These are phyloP conservation scores for Rhopilema esculentum DNA, from an alignment of 30 jellyfish, hydroid and myxozoan genomes.

Conservation along the genomic window DNA sequence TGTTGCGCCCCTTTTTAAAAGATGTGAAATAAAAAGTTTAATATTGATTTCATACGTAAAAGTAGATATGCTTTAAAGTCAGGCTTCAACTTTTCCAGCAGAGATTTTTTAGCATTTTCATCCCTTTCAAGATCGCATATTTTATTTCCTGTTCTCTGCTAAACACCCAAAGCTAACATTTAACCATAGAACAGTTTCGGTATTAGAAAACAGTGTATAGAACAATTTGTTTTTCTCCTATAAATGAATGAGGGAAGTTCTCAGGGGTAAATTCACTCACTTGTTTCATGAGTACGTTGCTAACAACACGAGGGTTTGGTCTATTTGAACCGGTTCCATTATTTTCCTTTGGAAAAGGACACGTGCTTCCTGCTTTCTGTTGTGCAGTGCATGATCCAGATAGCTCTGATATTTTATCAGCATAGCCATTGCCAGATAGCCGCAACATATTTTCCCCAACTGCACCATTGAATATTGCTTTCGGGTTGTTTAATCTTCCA, in stretches of 20 bases:
- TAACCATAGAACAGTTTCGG: too few relatives aligned
- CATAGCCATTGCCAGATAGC: slow-evolving; percentile 34
- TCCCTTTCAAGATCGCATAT: too few relatives aligned
- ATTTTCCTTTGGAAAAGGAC: slow-evolving; percentile 49
- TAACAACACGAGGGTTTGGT: slow-evolving; percentile 40
- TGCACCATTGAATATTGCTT: slow-evolving; percentile 20
- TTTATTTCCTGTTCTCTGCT: too few relatives aligned
- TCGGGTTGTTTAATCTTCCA: slow-evolving; percentile 33
- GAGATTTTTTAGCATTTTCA: too few relatives aligned
- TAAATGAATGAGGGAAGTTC: neutral
- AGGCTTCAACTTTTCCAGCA: too few relatives aligned
- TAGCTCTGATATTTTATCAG: slow-evolving; percentile 29
- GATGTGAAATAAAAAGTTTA: too few relatives aligned
- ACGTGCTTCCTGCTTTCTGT: neutral
- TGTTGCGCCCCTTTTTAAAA: too few relatives aligned
- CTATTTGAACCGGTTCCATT: slow-evolving; percentile 46
- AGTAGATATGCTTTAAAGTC: too few relatives aligned
- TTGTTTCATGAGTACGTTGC: slow-evolving; percentile 31
- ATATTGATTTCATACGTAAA: too few relatives aligned
- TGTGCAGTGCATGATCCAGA: slow-evolving; percentile 41
- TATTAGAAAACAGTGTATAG: too few relatives aligned
- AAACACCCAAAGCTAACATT: too few relatives aligned
- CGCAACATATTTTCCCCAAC: slow-evolving; percentile 19
- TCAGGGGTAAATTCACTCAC: too few relatives aligned
- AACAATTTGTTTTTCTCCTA: neutral